Evolutionary conservation across 2,797 vertebrate genomes (phyloP), one percentile per base, ranked within the genome.

Genomic region (Coluber constrictor): DNA sequence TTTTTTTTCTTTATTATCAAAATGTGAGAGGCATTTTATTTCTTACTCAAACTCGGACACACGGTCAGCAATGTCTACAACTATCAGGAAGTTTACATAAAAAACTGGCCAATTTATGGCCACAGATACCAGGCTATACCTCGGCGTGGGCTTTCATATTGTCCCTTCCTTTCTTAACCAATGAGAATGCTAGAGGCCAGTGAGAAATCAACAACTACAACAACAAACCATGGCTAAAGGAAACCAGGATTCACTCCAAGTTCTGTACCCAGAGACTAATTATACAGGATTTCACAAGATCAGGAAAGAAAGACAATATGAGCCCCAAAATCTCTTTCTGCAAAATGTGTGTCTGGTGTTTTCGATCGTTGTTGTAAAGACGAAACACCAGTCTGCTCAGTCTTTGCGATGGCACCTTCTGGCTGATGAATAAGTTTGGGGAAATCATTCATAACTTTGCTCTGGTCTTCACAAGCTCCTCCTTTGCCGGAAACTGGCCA

Each of bases 101-200:
- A 32, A 56, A 54, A 8, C 11, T 63, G 29, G 18, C 16, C 0
- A 0, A 54, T 27, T n/a, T 27, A 27, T 15, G 12, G 74, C 70
- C 15, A 20, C 51, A 51, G 51, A 51, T 51, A n/a, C n/a, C n/a
- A n/a, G 2, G 32, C 51, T 70, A 74, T 83, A 90, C 60, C 89
- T 90, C 43, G 27, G 55, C 43, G 57, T 12, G 43, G 9, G n/a
- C 18, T 91, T 88, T 91, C 59, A 79, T 88, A 90, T 56, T 29
- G 43, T 91, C 88, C 55, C 60, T 63, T 88, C 86, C 92, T 54
- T 23, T 54, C 86, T 43, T 88, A 93, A 93, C 79, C 60, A 93
- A 91, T 93, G 79, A 79, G 90, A 60, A 88, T 79, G 86, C 56
- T 91, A 54, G 86, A 54, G 27, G 63, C 55, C 2, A 16, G 90